A percentile compares a stretch with the other conserved stretches of the same genome.
Evolutionary conservation across 2,113 vertebrate species (phyloP).

Genomic region (Copsychus sechellarum): DNA sequence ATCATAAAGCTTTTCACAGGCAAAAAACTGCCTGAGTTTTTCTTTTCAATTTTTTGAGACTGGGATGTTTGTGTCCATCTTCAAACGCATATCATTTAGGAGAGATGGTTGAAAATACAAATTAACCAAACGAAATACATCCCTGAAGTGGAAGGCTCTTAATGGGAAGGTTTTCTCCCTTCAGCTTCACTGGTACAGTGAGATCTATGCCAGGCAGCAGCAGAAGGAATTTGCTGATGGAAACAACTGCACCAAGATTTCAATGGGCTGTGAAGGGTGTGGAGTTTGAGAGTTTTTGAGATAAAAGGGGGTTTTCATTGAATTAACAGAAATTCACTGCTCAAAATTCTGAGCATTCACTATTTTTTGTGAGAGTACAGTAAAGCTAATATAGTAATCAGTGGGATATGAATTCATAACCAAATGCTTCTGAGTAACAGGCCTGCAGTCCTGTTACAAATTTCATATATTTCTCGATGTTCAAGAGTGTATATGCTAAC

Average conservation of each 20-base stretch:
- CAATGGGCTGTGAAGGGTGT: neutral
- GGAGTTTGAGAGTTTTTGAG: neutral
- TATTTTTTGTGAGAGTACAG: neutral
- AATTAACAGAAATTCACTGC: neutral
- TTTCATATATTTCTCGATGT: neutral
- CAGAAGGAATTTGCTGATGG: neutral
- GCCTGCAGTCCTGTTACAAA: neutral
- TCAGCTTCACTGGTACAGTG: neutral
- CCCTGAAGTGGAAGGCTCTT: neutral
- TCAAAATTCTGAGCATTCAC: neutral
- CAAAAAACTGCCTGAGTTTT: neutral
- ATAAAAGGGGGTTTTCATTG: neutral
- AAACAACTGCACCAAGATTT: neutral
- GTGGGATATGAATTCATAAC: neutral
- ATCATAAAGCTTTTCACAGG: neutral
- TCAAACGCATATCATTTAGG: neutral
- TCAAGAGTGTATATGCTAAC: neutral
- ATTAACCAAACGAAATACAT: neutral
- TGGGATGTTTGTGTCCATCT: accelerated
- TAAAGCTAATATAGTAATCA: neutral
- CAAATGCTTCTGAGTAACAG: neutral
- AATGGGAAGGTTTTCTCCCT: neutral
- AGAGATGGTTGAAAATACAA: neutral
- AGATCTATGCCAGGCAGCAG: neutral
- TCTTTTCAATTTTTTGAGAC: neutral